Base-by-base conservation (phyloP, 2,113 vertebrate genomes). In the Pimephales promelas region DNA sequence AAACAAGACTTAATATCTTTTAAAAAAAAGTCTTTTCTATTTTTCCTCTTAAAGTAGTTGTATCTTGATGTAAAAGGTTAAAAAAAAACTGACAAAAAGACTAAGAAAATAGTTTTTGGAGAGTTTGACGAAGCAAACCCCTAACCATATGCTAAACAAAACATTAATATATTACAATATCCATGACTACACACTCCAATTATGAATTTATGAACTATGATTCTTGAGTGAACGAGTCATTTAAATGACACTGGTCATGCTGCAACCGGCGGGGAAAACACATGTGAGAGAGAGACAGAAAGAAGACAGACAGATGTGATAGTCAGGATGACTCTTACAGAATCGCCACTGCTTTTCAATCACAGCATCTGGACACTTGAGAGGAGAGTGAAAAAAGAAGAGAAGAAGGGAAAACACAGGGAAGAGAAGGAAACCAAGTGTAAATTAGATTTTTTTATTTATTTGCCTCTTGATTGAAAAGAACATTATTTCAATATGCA, bases 301-400 rank as follows among this genome's bases (percentile, higher is more conserved):
- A 90, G 84, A 89, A 71, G 86, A 89, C 85, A 86, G 87, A 70
- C 64, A 90, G 56, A 85, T 4, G 5, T n/a, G 43, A 74, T 34
- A 24, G 54, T 72, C 40, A 31, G 61, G 22, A 34, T 10, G 34
- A 31, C 28, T 54, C 79, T 81, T 81, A 81, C 79, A 81, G 77
- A 62, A 47, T 66, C 77, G 52, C 62, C 10, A 7, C 28, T 70
- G 79, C 26, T 54, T 40, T 54, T 81, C 64, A 81, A 56, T 81
- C 47, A 54, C 79, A 70, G 62, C 79, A 81, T n/a, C 79, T 56
- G 62, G 78, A 52, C 3, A 52, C 78, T 80, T 34, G 18, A 80
- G 61, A 79, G 1, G 26, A 70, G 62, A 52, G 3, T 4, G 47
- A 24, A 18, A n/a, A 0, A 24, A 24, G 59, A 57, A 68, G 66